Base-by-base conservation (phyloP, 1,140 invertebrate genomes). In the Triops cancriformis region DNA sequence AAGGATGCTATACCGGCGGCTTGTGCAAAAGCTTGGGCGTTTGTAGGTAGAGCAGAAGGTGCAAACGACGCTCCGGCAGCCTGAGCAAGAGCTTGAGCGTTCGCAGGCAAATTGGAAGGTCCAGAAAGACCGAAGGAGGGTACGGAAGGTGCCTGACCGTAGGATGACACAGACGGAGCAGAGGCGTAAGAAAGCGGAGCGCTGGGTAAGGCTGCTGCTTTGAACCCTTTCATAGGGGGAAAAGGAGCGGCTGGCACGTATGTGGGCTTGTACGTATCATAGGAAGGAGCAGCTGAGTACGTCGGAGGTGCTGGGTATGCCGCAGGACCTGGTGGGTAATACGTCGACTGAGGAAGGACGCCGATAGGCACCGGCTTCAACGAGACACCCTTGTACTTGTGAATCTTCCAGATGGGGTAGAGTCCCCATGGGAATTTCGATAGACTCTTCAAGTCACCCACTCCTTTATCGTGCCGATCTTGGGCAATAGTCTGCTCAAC, bases 341-440 rank as follows among this genome's bases (percentile, higher is more conserved):
- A 64, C 12, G 77, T 12, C 18, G 73, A n/a, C n/a, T n/a, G 26
- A 23, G 51, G 72, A 7, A 78, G 28, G 26, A 23, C 18, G 41
- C 77, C 77, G 31, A 78, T 78, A 26, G 77, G 77, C 73, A 78
- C 77, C 26, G 77, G 77, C n/a, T 42, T 75, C n/a, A 78, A 31
- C 31, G 77, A 78, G 37, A 78, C 73, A 18, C 77, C 77, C 31
- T 78, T 78, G 73, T 78, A 78, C 31, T 78, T 78, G 73, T 78
- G 77, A 12, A 78, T 73, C 37, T 73, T 73, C 77, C 77, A 78
- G 18, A 78, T 72, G 4, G 77, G 77, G 73, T 78, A 78, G 26
- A 78, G 74, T 7, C 77, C 77, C 77, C 77, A 78, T 26, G 77
- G 77, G 14, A 78, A 76, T 45, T 76, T 76, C 4, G 37, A 23